Evolutionary conservation across 2,888 invertebrate species (phyloP).

Genomic region (Holacanthella duospinosa): DNA sequence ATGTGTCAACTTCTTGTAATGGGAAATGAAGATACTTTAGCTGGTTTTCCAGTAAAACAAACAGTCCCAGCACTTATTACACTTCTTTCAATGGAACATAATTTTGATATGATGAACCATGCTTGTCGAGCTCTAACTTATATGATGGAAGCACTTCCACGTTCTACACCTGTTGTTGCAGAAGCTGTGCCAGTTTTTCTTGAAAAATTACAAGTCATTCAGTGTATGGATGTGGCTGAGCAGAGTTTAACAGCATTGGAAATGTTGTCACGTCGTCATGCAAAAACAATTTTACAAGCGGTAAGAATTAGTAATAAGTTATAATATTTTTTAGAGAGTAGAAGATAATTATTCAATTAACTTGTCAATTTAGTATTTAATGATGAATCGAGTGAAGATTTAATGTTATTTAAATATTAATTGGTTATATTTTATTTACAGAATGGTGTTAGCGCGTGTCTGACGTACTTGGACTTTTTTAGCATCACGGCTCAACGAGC

Average conservation of each 20-base stretch:
- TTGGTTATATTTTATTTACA: constrained; percentile 41
- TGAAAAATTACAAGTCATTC: constrained; percentile 93
- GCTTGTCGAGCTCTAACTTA: constrained; percentile 96
- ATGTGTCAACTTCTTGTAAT: constrained; percentile 98
- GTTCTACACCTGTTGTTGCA: constrained; percentile 89
- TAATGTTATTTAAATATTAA: background rate
- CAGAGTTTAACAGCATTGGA: constrained; percentile 94
- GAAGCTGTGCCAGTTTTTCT: constrained; percentile 95
- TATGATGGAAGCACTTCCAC: constrained; percentile 96
- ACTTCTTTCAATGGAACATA: constrained; percentile 90
- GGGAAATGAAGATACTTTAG: constrained; percentile 97
- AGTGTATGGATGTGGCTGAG: constrained; percentile 99
- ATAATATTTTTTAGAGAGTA: constrained; percentile 6
- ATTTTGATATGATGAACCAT: constrained; percentile 99
- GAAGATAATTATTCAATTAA: background rate
- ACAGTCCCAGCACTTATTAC: constrained; percentile 90
- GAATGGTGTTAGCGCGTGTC: constrained; percentile 91
- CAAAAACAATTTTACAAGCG: constrained; percentile 89
- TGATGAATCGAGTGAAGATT: background rate
- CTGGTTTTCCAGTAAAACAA: constrained; percentile 96
- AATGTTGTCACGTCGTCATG: constrained; percentile 90
- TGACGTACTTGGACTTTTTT: constrained; percentile 96
- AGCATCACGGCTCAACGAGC: constrained; percentile 95
- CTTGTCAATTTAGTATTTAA: too few relatives aligned
- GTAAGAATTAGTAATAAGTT: constrained; percentile 46